Conservation (phyloP, 2,113 vertebrate genomes). For the Peromyscus maniculatus region DNA sequence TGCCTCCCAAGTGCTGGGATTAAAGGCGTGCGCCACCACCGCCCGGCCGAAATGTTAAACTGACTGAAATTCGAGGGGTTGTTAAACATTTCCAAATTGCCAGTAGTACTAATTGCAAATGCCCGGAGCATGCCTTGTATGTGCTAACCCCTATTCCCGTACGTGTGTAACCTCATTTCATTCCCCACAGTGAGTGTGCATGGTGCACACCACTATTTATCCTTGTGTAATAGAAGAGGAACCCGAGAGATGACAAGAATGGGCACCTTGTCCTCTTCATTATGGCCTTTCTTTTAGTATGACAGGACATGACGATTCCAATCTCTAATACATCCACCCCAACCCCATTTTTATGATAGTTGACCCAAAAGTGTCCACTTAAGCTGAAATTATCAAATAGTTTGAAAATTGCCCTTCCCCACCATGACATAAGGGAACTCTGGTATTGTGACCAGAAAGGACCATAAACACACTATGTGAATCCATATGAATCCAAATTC, state of each 20-base stretch:
- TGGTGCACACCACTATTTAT: background rate
- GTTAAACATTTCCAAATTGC: background rate
- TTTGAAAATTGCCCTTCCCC: background rate
- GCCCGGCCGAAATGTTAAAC: background rate
- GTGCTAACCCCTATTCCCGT: rapidly evolving
- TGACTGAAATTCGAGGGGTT: background rate
- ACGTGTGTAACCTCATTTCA: background rate
- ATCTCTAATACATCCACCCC: background rate
- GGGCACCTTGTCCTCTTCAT: background rate
- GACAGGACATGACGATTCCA: background rate
- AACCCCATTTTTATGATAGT: background rate
- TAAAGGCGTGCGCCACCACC: too few relatives aligned
- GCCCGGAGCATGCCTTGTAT: too few relatives aligned
- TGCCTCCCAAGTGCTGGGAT: too few relatives aligned
- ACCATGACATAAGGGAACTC: background rate
- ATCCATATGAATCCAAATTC: background rate
- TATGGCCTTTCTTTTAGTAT: background rate
- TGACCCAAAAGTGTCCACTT: background rate
- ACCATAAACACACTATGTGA: background rate
- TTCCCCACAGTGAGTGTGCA: background rate
- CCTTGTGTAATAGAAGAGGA: background rate
- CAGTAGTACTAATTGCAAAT: background rate
- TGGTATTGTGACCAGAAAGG: background rate
- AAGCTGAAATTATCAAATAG: background rate
- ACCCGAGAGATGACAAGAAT: background rate